phyloP scores from a whole-genome alignment of 2,888 invertebrate species.

The Frankliniella intonsa region DNA sequence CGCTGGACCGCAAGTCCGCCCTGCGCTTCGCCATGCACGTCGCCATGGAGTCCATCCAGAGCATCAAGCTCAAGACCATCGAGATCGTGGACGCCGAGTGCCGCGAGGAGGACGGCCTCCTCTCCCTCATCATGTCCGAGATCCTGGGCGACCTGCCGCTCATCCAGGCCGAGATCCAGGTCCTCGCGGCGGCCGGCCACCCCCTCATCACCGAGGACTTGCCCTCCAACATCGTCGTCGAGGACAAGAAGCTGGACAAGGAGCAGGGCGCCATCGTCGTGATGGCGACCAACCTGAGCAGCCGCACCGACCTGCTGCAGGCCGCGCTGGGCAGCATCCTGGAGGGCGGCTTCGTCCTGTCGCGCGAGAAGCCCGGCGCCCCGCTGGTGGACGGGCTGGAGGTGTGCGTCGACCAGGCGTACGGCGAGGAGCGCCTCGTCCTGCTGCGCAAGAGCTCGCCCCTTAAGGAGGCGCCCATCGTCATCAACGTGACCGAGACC shows the following conservation, averaged over 20 bases:
- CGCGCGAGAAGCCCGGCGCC: conserved; percentile 54
- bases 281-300: conserved; percentile 53
- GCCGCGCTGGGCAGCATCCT: conserved; percentile 51
- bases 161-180: conserved; percentile 60
- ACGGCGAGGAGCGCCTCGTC: conserved; percentile 51
- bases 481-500: conserved; percentile 48
- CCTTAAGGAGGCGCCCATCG: conserved; percentile 39
- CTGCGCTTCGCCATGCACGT: conserved; percentile 58
- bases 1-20: conserved; percentile 43
- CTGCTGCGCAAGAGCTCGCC: conserved; percentile 49
- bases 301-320: conserved; percentile 50
- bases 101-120: conserved; percentile 49
- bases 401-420: conserved; percentile 51
- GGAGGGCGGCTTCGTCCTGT: conserved; percentile 58
- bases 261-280: conserved; percentile 53
- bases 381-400: conserved; percentile 47
- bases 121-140: conserved; percentile 55
- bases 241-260: conserved; percentile 55
- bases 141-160: conserved; percentile 63
- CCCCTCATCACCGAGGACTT: conserved; percentile 48
- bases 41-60: conserved; percentile 64
- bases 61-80: conserved; percentile 57
- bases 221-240: conserved; percentile 53
- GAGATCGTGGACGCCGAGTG: conserved; percentile 54
- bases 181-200: conserved; percentile 46